Base-by-base conservation (phyloP, 1,140 invertebrate genomes). In the Eciton burchellii region DNA sequence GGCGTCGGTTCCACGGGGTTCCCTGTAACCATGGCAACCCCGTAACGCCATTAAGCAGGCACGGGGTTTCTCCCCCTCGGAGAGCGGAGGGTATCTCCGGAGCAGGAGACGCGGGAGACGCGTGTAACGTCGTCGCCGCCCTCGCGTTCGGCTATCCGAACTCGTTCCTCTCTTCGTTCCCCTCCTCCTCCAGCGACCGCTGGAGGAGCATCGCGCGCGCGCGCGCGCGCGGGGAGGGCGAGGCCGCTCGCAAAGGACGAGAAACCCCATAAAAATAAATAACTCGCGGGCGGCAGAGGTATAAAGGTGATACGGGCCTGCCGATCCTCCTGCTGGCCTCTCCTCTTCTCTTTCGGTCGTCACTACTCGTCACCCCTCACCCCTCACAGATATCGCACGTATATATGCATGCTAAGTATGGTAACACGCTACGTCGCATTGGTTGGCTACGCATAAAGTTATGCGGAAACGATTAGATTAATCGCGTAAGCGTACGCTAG, bases 201-300 rank as follows among this genome's bases (percentile, higher is more conserved):
- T 89, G 83, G 81, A 89, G 88, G 87, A 91, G 83, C 77, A 57
- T 81, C 86, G 85, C 77, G 81, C 43, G 60, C 73, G 81, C 83
- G 81, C 57, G 52, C 24, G 11, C 5, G 65, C n/a, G 43, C 16
- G 56, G 52, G 29, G 35, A 41, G 16, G 47, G n/a, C 6, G 35
- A 35, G 6, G 6, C 35, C 19, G 49, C 47, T n/a, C 49, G 49
- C 16, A 24, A 49, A 54, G 56, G 45, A 86, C 85, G 85, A 84
- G 84, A 90, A 91, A 89, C 89, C 89, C 91, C 92, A 93, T 94
- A 93, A 93, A 94, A 93, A 94, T 93, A 91, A 92, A 93, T 92
- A 92, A 92, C 91, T 89, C 86, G 88, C 88, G 79, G 85, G 83
- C 74, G 66, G 84, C 86, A 83, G 84, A 74, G 81, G 76, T 85